phyloP scores from a whole-genome alignment of 1,140 invertebrate species.

The Conopomorpha cramerella region DNA sequence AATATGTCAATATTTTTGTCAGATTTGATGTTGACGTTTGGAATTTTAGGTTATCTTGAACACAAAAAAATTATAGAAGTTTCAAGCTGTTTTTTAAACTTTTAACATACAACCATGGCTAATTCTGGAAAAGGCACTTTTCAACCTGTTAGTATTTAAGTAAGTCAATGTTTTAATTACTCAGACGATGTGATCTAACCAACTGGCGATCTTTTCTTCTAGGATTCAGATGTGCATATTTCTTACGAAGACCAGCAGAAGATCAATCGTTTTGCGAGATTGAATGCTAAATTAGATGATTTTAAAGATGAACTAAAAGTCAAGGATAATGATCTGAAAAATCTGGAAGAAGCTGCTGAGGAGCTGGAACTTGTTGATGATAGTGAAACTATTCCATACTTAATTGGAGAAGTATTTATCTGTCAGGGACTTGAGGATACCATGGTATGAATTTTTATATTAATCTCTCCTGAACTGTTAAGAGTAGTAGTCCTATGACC shows the following conservation, averaged over 20 bases:
- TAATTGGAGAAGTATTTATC: constrained; percentile 90
- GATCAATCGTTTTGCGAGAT: constrained; percentile 94
- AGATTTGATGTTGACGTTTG: too few species aligned
- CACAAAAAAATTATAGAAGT: too few species aligned
- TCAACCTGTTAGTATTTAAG: constrained; percentile 26
- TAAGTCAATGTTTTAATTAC: constrained; percentile 3
- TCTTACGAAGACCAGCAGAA: constrained; percentile 96
- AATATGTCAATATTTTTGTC: too few species aligned
- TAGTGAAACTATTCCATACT: constrained; percentile 78
- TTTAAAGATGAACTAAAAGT: constrained; percentile 87
- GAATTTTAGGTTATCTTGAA: too few species aligned
- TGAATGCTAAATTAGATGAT: constrained; percentile 91
- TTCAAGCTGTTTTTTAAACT: neutral
- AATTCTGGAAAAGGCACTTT: constrained; percentile 48
- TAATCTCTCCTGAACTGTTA: too few species aligned
- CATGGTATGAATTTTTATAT: constrained; percentile 63
- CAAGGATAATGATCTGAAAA: constrained; percentile 90
- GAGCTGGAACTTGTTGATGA: constrained; percentile 86
- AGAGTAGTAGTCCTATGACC: too few species aligned
- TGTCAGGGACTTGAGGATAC: constrained; percentile 76
- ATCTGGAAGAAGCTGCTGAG: constrained; percentile 89
- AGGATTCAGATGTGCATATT: constrained; percentile 92
- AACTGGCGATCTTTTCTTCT: constrained; percentile 14
- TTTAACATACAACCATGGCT: constrained; percentile 14
- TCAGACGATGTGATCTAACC: too few species aligned